Percentiles rank a stretch among this genome's conserved stretches.
phyloP scores from a whole-genome alignment of 2,888 invertebrate species.

The Crossocerus cetratus region DNA sequence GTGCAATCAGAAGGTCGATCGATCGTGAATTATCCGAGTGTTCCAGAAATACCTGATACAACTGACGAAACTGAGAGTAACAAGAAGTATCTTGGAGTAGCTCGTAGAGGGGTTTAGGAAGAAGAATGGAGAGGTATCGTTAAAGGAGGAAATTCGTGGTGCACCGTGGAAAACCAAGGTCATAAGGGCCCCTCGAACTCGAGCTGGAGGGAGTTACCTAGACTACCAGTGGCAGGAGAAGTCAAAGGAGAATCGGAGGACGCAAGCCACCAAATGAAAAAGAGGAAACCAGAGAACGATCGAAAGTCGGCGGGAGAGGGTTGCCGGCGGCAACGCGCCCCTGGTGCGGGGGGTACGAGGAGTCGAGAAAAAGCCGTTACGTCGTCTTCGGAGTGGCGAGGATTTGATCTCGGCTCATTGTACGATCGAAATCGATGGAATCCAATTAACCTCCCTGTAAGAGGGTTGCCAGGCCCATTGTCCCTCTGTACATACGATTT shows the following conservation, averaged over 20 bases:
- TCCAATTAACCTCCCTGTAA: conserved; percentile 70
- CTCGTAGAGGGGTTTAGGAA: conserved; percentile 7
- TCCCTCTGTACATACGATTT: conserved; percentile 62
- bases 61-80: conserved; percentile 16
- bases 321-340: conserved; percentile 18
- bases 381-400: conserved; percentile 41
- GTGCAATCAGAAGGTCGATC: conserved; percentile 11
- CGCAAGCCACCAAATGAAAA: conserved; percentile 3
- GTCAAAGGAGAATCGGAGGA: conserved; percentile 8
- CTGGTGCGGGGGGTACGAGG: neutral
- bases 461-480: conserved; percentile 62
- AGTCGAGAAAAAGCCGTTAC: conserved; percentile 43
- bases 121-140: conserved; percentile 23
- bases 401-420: conserved; percentile 64
- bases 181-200: conserved; percentile 47
- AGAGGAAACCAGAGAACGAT: conserved; percentile 4
- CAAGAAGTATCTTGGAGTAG: conserved; percentile 19
- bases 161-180: conserved; percentile 52
- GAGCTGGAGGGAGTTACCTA: conserved; percentile 70
- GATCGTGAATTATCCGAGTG: conserved; percentile 32
- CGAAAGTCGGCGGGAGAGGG: neutral
- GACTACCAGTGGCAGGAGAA: conserved; percentile 60
- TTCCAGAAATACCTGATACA: conserved; percentile 22
- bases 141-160: conserved; percentile 33
- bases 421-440: conserved; percentile 67